Evolutionary conservation across 2,113 vertebrate species (phyloP), one percentile per base, ranked within the genome.

Genomic region (Carlito syrichta): DNA sequence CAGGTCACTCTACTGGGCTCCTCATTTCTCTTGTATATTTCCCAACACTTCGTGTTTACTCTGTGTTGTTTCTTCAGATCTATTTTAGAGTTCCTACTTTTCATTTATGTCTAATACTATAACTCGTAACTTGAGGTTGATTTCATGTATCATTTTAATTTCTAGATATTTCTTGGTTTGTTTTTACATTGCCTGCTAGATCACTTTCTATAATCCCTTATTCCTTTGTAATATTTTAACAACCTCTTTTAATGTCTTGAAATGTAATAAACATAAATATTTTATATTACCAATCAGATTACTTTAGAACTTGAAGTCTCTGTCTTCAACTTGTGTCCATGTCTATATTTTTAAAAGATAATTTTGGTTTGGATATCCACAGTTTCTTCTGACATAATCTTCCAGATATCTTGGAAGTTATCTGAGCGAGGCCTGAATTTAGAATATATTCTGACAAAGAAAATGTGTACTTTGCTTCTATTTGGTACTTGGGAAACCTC

Each of bases 261-360:
- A 32, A 27, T 3, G 23, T 23, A 85, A 25, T 13, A 68, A 69
- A 35, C 19, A 23, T 12, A 11, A 5, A 5, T 20, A 58, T 16
- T 69, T 69, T 68, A 69, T 69, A 25, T 43, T 27, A 4, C 71
- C 23, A 38, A 86, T 38, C n/a, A 40, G 48, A 40, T 56, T 8
- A 12, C n/a, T 60, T n/a, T 16, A 35, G 13, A 54, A 32, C 27
- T 20, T 8, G 1, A 16, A 0, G 3, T 63, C n/a, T 6, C 56
- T 19, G 14, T 69, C n/a, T n/a, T n/a, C n/a, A n/a, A n/a, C n/a
- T n/a, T n/a, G 23, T 23, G 35, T 71, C 52, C 43, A 32, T 35
- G 50, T 23, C 56, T 62, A 35, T 12, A 40, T 60, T 8, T 45
- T 63, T 71, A 5, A 60, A 10, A 63, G 10, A 73, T 43, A 40